phyloP scores from a whole-genome alignment of 2,888 invertebrate species.

The Bhutanitis thaidina region DNA sequence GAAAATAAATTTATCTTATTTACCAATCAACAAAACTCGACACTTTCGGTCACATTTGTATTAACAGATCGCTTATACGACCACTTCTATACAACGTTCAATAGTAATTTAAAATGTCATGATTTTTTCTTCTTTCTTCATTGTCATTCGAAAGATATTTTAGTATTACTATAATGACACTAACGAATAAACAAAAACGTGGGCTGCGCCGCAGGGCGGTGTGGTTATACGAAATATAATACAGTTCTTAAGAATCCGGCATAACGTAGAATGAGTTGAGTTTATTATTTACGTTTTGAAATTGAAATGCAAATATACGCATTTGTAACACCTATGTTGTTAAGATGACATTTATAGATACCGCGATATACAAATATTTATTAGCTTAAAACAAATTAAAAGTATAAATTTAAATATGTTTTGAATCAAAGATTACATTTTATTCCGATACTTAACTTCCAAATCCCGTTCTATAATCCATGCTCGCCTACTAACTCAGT shows the following conservation, averaged over 20 bases:
- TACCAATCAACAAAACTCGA: too few relatives aligned
- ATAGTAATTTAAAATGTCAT: conserved; percentile 2
- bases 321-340: conserved; percentile 47
- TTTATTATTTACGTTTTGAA: conserved; percentile 43
- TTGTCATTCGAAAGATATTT: conserved; percentile 10
- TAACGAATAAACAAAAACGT: conserved; percentile 18
- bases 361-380: conserved; percentile 60
- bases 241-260: conserved; percentile 25
- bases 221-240: conserved; percentile 10
- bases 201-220: conserved; percentile 16
- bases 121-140: too few relatives aligned
- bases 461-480: conserved; percentile 57
- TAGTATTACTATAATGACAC: conserved; percentile 16
- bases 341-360: conserved; percentile 54
- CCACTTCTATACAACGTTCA: conserved; percentile 1
- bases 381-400: conserved; percentile 63
- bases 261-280: conserved; percentile 31
- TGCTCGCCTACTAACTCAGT: conserved; percentile 38
- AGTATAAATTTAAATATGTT: conserved; percentile 58
- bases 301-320: conserved; percentile 42
- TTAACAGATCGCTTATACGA: neutral
- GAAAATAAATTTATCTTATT: too few relatives aligned
- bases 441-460: conserved; percentile 45
- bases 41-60: too few relatives aligned
- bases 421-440: conserved; percentile 42